Percentiles rank a stretch among this genome's conserved stretches.
Conservation (phyloP, 2,797 vertebrate genomes). For the Spatula versicolor region DNA sequence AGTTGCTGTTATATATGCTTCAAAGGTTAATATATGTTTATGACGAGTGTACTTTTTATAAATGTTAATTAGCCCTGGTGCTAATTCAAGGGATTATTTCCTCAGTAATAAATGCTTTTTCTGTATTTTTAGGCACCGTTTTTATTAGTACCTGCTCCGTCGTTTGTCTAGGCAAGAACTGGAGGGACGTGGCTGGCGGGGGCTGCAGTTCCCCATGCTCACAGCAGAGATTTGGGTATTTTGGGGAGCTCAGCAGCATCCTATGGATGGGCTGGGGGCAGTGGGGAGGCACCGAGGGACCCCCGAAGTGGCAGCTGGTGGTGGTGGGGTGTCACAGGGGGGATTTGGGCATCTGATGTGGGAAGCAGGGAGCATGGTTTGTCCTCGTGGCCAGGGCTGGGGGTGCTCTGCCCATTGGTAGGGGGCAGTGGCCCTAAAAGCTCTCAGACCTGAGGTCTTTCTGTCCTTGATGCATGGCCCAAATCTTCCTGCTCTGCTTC, state of each 20-base stretch:
- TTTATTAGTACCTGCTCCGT: not conserved
- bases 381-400: too few species aligned
- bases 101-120: not conserved
- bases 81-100: not conserved
- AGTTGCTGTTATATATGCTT: conserved; percentile 35
- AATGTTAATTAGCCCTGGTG: conserved; percentile 47
- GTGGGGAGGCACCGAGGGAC: too few species aligned
- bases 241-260: too few species aligned
- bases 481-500: not conserved
- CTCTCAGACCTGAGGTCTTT: not conserved
- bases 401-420: not conserved
- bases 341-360: too few species aligned
- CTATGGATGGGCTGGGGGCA: too few species aligned
- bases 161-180: not conserved
- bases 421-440: not conserved
- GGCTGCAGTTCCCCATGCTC: not conserved
- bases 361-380: too few species aligned
- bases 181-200: not conserved
- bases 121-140: conserved; percentile 22
- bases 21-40: conserved; percentile 69
- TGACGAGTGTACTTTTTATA: conserved; percentile 53
- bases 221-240: not conserved
- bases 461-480: accelerated
- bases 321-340: too few species aligned
- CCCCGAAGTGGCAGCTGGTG: too few species aligned